Conservation (phyloP, 2,797 vertebrate genomes). For the Aeoliscus strigatus region DNA sequence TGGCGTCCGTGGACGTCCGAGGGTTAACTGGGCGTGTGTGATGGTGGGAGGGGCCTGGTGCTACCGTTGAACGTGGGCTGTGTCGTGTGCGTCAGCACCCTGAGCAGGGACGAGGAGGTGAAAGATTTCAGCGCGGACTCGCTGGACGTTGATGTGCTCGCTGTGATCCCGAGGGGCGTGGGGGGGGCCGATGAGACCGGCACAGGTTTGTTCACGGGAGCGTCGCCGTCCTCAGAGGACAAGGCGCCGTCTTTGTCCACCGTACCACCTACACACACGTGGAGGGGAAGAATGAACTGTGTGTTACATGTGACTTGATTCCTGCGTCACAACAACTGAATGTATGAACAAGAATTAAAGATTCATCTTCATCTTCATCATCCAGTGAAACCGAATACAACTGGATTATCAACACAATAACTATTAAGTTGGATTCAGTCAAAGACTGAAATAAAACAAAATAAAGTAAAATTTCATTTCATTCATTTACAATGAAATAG, state of each 20-base stretch:
- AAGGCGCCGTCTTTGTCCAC: constrained; percentile 28
- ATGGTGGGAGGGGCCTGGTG: too few species aligned
- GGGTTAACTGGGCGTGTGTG: too few species aligned
- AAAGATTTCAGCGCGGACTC: constrained; percentile 61
- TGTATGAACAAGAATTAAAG: too few species aligned
- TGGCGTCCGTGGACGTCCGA: too few species aligned
- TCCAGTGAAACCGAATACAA: too few species aligned
- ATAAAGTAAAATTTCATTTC: too few species aligned
- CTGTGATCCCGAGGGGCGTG: constrained; percentile 71
- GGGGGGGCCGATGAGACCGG: constrained; percentile 73
- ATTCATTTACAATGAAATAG: too few species aligned
- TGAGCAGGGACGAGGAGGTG: constrained; percentile 70
- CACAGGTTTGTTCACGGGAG: constrained; percentile 45
- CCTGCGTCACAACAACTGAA: neutral
- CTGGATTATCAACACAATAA: too few species aligned
- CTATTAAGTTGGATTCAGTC: too few species aligned
- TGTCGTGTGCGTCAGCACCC: constrained; percentile 83
- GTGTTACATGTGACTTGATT: too few species aligned
- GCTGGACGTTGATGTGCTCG: constrained; percentile 68
- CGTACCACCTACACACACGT: constrained; percentile 22
- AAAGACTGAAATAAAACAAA: too few species aligned
- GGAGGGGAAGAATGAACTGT: neutral
- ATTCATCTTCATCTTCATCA: too few species aligned
- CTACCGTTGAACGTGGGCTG: constrained; percentile 89
- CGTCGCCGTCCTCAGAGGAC: constrained; percentile 49